These are phyloP conservation scores for Bombyx huttoni DNA, from an alignment of 2,888 invertebrate species.

Conservation along the genomic window DNA sequence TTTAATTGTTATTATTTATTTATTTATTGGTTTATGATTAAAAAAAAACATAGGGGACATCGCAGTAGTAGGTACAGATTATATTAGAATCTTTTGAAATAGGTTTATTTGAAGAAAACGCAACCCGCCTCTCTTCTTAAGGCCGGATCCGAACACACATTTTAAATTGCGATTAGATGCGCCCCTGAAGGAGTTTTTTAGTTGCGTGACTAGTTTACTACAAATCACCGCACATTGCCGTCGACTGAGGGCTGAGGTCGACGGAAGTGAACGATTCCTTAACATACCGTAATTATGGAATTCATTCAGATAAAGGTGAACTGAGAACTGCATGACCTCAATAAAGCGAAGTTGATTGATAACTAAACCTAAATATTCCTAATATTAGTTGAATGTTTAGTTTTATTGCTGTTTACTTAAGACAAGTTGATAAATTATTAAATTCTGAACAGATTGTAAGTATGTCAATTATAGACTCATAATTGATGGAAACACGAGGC, in stretches of 20 bases:
- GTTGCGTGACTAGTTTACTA: conserved; percentile 31
- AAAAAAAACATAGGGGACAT: no score
- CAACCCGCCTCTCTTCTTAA: not conserved
- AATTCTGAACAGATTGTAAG: no score
- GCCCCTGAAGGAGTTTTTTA: not conserved
- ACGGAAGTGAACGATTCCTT: conserved; percentile 60
- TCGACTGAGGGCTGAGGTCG: conserved; percentile 41
- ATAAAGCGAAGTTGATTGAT: not conserved
- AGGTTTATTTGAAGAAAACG: no score
- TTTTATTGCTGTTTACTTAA: no score
- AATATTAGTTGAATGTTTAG: not conserved
- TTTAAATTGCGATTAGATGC: not conserved
- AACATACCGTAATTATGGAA: conserved; percentile 15
- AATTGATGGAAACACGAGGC: no score
- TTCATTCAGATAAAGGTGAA: not conserved
- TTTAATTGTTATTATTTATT: no score
- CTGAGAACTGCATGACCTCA: not conserved
- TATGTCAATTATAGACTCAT: no score
- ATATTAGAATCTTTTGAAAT: no score
- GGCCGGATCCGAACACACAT: not conserved
- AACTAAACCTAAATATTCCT: not conserved
- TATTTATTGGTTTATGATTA: no score
- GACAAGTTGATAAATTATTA: no score
- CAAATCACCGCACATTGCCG: conserved; percentile 25
- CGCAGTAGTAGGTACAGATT: no score